These are phyloP conservation scores for Eretmocerus hayati DNA, from an alignment of 2,888 invertebrate species.

Conservation along the genomic window DNA sequence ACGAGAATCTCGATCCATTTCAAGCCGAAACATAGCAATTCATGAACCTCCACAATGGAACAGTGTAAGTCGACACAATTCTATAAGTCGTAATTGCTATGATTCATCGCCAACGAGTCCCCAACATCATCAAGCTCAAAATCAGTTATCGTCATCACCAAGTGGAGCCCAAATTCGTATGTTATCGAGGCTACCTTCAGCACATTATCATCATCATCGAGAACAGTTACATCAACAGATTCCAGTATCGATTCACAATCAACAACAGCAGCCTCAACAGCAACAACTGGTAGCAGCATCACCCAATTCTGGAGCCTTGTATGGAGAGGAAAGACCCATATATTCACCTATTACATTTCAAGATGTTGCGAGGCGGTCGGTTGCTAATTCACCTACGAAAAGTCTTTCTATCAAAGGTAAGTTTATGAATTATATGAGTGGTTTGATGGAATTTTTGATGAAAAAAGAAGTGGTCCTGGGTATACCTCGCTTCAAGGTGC, in stretches of 20 bases:
- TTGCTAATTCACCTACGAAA: slow-evolving; percentile 68
- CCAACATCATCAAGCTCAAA: background rate
- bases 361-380: slow-evolving; percentile 72
- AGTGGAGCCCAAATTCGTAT: slow-evolving; percentile 3
- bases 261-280: no score
- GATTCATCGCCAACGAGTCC: slow-evolving; percentile 7
- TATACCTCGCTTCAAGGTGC: no score
- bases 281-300: slow-evolving; percentile 20
- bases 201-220: slow-evolving; percentile 23
- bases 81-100: slow-evolving; percentile 11
- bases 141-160: slow-evolving; percentile 5
- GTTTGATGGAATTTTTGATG: no score
- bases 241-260: slow-evolving; percentile 15
- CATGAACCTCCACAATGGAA: slow-evolving; percentile 37
- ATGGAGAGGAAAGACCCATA: slow-evolving; percentile 60
- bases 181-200: slow-evolving; percentile 11
- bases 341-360: slow-evolving; percentile 82
- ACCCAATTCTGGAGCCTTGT: slow-evolving; percentile 30
- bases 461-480: no score
- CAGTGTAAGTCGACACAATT: slow-evolving; percentile 28
- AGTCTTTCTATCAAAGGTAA: slow-evolving; percentile 28
- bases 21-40: slow-evolving; percentile 38
- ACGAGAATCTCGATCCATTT: slow-evolving; percentile 59
- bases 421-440: no score
- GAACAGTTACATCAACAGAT: no score